Evolutionary conservation across 2,888 invertebrate genomes (phyloP), one percentile per base, ranked within the genome.

Genomic region (Dromius quadrimaculatus): DNA sequence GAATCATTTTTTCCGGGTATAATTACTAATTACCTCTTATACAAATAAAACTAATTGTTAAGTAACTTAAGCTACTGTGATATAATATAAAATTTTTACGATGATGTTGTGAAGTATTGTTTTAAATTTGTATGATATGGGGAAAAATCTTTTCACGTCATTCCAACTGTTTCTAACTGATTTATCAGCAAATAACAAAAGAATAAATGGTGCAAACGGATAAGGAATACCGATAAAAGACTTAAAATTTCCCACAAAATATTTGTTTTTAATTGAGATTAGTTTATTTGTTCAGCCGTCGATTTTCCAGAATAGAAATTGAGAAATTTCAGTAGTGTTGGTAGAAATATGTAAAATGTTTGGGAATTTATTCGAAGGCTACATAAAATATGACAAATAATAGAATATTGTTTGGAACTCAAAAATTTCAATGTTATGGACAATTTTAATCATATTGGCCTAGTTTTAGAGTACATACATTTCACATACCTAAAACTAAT

Each of bases 61-160:
- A 3, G 47, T 13, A 47, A 11, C 1, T 22, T 22, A 11, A 47
- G n/a, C 23, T 22, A 45, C n/a, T 13, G 23, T 13, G 1, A 20
- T 22, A 11, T 47, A 47, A 11, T 20, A 47, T 47, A 47, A 47
- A 47, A 4, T n/a, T 36, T 47, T 47, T 47, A 19, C n/a, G 23
- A 23, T 47, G 47, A 13, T 47, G 23, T 47, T 45, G 19, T 19
- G 20, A 45, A 19, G 1, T 36, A 15, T 45, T 45, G 11, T n/a
- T 47, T 47, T 47, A 47, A n/a, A n/a, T n/a, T 47, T 23, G 11
- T 5, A 11, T 1, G 15, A n/a, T 6, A 47, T 4, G 23, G 23
- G 47, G 47, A 23, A 47, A 47, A 47, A 22, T 47, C 47, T 47
- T n/a, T 19, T 22, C 22, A 23, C 47, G 47, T 47, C 47, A 47